Evolutionary conservation across 2,888 invertebrate species (phyloP), one percentile per base, ranked within the genome.

Genomic region (Sericinus montela): DNA sequence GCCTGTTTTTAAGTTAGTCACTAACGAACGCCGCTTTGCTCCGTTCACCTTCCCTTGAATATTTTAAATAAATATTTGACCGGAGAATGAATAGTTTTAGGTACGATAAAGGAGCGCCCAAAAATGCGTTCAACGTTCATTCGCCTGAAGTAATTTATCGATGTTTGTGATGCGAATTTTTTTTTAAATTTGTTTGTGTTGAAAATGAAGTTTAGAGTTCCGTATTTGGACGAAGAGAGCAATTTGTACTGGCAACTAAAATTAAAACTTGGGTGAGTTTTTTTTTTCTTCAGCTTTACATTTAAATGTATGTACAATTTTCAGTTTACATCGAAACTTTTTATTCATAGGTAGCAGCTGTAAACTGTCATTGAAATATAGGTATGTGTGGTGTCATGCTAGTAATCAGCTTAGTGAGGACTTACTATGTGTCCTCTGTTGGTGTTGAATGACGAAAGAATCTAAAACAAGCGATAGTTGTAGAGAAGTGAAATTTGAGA

Each of bases 61-160:
- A 82, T 78, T 81, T 62, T 66, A 59, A 71, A 71, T 62, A 69
- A 75, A 84, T 85, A 81, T 82, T 83, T 69, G 67, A 64, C 57
- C 57, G 53, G 66, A 69, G 65, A 65, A 45, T 37, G 45, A 45
- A 16, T 34, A 44, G 10, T 25, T 25, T n/a, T n/a, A n/a, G n/a
- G 39, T n/a, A 19, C 58, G 57, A 57, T 58, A 53, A 59, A 57
- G 43, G 43, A 58, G 63, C 65, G 62, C 54, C 39, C 35, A 35
- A 58, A 57, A 55, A 48, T 52, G 28, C 54, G 58, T 59, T 52
- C 45, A 53, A 58, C 53, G 42, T 45, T 41, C 16, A 13, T 41
- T 41, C 41, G 7, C 1, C 9, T 29, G 16, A 41, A 19, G 41
- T 41, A n/a, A 29, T 30, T 30, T 38, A 45, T 38, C 19, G 28